Percentiles rank a stretch among this genome's conserved stretches.
Conservation (phyloP, 2,113 vertebrate genomes). For the Orycteropus afer region DNA sequence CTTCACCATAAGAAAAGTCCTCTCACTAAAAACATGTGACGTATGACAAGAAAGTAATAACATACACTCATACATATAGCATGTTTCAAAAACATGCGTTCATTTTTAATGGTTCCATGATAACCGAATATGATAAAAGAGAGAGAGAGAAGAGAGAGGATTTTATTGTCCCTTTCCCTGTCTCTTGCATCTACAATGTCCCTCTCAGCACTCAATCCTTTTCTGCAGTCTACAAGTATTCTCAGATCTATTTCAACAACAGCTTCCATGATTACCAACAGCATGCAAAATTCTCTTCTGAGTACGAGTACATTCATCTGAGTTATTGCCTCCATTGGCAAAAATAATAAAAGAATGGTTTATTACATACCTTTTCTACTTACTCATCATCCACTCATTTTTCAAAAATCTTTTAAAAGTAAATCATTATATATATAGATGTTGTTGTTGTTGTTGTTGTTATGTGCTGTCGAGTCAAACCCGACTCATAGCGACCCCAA, state of each 20-base stretch:
- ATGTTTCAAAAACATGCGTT: background rate
- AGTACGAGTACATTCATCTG: background rate
- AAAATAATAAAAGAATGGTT: background rate
- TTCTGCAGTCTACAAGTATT: background rate
- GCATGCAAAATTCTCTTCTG: background rate
- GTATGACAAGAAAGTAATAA: background rate
- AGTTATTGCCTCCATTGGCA: background rate
- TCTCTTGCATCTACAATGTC: background rate
- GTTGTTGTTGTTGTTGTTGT: no score
- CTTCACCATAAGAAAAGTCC: background rate
- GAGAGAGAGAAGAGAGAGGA: background rate
- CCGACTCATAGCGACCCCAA: no score
- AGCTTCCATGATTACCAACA: background rate
- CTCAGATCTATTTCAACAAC: background rate
- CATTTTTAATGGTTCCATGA: background rate
- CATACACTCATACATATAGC: background rate
- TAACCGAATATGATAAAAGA: background rate
- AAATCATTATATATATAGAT: background rate
- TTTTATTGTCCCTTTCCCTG: background rate
- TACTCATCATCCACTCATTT: background rate
- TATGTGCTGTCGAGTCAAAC: no score
- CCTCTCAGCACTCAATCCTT: background rate
- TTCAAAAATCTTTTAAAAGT: background rate
- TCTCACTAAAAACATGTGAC: constrained; percentile 5
- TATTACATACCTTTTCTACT: background rate